Percentiles rank a stretch among this genome's conserved stretches.
Evolutionary conservation across 1,140 invertebrate species (phyloP).

Genomic region (Phortica variegata): DNA sequence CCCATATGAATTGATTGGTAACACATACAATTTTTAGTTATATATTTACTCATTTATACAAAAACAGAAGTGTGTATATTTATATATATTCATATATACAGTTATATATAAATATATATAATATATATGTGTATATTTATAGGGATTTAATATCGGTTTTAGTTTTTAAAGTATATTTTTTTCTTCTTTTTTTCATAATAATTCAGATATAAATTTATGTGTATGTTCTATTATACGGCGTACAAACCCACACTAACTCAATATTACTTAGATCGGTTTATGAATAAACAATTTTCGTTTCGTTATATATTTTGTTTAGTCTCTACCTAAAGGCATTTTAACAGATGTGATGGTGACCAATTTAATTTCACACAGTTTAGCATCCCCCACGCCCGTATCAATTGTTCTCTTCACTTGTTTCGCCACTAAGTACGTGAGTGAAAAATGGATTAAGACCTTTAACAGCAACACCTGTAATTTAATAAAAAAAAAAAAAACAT

Average conservation of each 20-base stretch:
- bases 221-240: no score
- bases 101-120: conserved; percentile 23
- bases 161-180: conserved; percentile 24
- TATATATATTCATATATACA: conserved; percentile 4
- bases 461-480: conserved; percentile 41
- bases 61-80: background rate
- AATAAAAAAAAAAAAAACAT: conserved; percentile 5
- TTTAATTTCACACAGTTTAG: conserved; percentile 5
- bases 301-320: conserved; percentile 18
- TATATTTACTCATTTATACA: background rate
- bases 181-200: conserved; percentile 12
- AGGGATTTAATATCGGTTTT: conserved; percentile 18
- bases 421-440: conserved; percentile 42
- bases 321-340: conserved; percentile 9
- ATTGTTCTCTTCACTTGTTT: conserved; percentile 34
- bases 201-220: conserved; percentile 24
- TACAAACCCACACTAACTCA: conserved; percentile 1
- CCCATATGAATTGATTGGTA: no score
- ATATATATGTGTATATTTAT: conserved; percentile 23
- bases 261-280: conserved; percentile 1
- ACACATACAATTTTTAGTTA: background rate
- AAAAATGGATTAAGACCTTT: conserved; percentile 53
- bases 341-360: conserved; percentile 6
- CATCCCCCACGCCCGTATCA: conserved; percentile 7
- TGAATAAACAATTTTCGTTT: conserved; percentile 11